Percentiles rank a stretch among this genome's conserved stretches.
Evolutionary conservation across 2,113 vertebrate genomes (phyloP).

Genomic region (Mungos mungo): DNA sequence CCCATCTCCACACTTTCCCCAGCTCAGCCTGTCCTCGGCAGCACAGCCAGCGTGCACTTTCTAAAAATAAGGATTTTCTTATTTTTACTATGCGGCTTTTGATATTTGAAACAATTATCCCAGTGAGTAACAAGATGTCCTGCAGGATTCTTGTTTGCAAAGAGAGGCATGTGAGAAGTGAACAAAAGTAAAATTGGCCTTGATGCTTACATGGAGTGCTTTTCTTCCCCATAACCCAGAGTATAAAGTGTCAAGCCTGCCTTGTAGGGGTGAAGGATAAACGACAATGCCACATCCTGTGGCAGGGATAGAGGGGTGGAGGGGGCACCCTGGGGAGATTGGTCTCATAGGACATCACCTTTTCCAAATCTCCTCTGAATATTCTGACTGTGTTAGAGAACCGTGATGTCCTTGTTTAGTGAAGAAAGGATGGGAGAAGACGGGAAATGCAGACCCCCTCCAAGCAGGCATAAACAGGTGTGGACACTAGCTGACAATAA

Average conservation of each 20-base stretch:
- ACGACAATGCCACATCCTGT: not conserved
- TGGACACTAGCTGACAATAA: not conserved
- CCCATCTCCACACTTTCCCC: not conserved
- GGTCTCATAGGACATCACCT: too few relatives aligned
- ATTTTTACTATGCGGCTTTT: constrained; percentile 4
- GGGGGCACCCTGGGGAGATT: not conserved
- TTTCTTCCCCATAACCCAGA: too few relatives aligned
- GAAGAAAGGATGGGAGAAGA: not conserved
- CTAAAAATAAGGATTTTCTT: constrained; percentile 26
- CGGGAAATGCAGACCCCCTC: not conserved
- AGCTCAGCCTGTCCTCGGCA: not conserved
- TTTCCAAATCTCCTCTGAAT: not conserved
- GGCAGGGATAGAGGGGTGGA: not conserved
- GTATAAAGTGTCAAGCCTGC: not conserved
- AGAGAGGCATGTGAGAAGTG: not conserved
- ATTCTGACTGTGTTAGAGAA: not conserved
- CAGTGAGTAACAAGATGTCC: not conserved
- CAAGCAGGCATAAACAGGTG: not conserved
- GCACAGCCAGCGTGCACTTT: not conserved
- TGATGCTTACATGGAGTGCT: not conserved
- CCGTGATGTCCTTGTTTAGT: not conserved
- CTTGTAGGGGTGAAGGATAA: not conserved
- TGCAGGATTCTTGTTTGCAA: not conserved
- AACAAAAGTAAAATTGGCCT: not conserved
- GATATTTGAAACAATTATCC: constrained; percentile 42